Conservation (phyloP, 2,113 vertebrate genomes). For the Lichenostomus cassidix region DNA sequence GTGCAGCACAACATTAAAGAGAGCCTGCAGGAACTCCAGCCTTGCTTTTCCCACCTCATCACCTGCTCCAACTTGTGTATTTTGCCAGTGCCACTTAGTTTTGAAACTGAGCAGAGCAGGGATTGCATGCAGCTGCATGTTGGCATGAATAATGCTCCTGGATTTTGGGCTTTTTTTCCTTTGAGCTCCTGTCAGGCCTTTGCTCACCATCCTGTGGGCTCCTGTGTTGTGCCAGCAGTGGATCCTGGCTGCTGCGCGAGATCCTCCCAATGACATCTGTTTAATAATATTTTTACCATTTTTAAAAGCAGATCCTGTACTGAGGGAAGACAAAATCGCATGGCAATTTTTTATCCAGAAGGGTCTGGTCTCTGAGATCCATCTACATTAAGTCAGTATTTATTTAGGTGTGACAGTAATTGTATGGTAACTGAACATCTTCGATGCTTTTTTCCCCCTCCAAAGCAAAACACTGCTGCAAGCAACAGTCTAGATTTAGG, state of each 20-base stretch:
- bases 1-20: neutral
- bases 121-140: constrained; percentile 27
- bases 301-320: neutral
- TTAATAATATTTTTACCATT: constrained; percentile 9
- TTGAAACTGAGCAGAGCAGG: constrained; percentile 45
- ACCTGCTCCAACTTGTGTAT: constrained; percentile 24
- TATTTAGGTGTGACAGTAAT: constrained; percentile 26
- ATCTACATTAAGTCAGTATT: neutral
- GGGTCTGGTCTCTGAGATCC: neutral
- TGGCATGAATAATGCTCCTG: constrained; percentile 33
- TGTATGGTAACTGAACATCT: constrained; percentile 24
- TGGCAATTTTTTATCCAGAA: neutral
- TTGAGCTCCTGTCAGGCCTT: neutral
- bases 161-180: neutral
- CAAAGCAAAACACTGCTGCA: constrained; percentile 30
- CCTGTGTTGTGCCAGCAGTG: neutral
- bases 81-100: constrained; percentile 37
- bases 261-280: neutral
- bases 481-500: constrained; percentile 61
- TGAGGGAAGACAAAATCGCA: neutral
- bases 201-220: neutral
- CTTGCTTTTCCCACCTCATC: constrained; percentile 29
- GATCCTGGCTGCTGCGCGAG: neutral
- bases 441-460: neutral
- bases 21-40: neutral